These are phyloP conservation scores for Drosophila anomalata DNA, from an alignment of 2,888 invertebrate species.

Conservation along the genomic window DNA sequence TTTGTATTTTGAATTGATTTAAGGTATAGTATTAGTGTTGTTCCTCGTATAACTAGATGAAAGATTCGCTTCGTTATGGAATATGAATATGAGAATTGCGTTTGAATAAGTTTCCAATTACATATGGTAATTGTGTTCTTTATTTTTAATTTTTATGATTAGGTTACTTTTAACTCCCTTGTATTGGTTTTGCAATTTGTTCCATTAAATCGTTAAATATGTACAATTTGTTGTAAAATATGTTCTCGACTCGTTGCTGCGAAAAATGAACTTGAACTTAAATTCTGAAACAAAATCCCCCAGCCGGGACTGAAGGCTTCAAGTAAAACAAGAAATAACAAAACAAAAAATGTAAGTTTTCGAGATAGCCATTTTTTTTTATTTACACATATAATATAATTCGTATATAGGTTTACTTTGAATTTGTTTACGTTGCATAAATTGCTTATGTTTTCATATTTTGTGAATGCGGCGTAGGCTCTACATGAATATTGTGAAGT, in stretches of 20 bases:
- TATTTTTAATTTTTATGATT: slow-evolving; percentile 60
- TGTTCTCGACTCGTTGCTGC: slow-evolving; percentile 45
- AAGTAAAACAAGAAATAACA: slow-evolving; percentile 39
- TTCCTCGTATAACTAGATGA: slow-evolving; percentile 48
- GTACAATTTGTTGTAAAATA: slow-evolving; percentile 57
- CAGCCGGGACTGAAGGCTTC: slow-evolving; percentile 38
- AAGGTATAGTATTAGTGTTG: slow-evolving; percentile 44
- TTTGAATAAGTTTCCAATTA: slow-evolving; percentile 56
- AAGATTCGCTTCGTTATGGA: slow-evolving; percentile 54
- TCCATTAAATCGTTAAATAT: slow-evolving; percentile 79
- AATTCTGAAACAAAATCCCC: slow-evolving; percentile 43
- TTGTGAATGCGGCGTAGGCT: slow-evolving; percentile 54
- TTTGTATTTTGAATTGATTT: slow-evolving; percentile 56
- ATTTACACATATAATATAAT: slow-evolving; percentile 59
- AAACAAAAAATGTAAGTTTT: slow-evolving; percentile 48
- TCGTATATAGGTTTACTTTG: slow-evolving; percentile 39
- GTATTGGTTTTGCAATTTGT: slow-evolving; percentile 84
- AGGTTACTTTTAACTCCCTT: slow-evolving; percentile 83
- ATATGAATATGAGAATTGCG: slow-evolving; percentile 64
- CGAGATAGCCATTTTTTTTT: slow-evolving; percentile 50
- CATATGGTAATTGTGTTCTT: slow-evolving; percentile 35
- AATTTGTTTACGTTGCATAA: slow-evolving; percentile 57
- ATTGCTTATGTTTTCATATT: slow-evolving; percentile 62
- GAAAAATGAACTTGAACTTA: slow-evolving; percentile 12
- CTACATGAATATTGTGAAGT: slow-evolving; percentile 55